Base-by-base conservation (phyloP, 2,888 invertebrate genomes). In the Eristalinus aeneus region DNA sequence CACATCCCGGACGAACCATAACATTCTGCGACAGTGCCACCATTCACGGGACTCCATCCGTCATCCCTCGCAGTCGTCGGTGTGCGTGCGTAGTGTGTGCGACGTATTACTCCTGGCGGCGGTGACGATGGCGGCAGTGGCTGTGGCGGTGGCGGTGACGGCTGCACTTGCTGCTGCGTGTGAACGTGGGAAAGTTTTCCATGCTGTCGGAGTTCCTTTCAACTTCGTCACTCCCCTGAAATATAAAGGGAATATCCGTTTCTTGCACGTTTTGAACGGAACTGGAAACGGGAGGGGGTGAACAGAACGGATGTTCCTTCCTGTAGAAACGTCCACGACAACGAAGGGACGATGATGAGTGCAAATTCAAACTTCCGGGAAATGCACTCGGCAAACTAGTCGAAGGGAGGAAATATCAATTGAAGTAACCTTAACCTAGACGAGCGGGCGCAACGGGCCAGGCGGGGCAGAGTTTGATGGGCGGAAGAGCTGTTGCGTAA, bases 121-220 rank as follows among this genome's bases (percentile, higher is more conserved):
- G 5, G 27, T 27, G 27, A 5, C 27, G 27, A 53, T 76, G 60
- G 46, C 23, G 73, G 71, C n/a, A n/a, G 27, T 27, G 5, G 27
- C 27, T 2, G 27, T 27, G 27, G 27, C 27, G 27, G 61, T 76
- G 60, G 46, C 23, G 73, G 71, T 60, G 69, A 75, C 71, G 80
- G 79, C 75, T 68, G 74, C 83, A 74, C 71, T 69, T 85, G 84
- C 72, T 71, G 60, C 65, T 54, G 65, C 75, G 72, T 80, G 84
- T 80, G 84, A 85, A 76, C 84, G 84, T 85, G 84, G 84, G 84
- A 85, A 85, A 80, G 63, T 80, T 75, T 67, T 34, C 56, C 22
- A 54, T 64, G 16, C 72, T 67, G 56, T 68, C 8, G 53, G 16
- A 9, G 20, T 31, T 32, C 31, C 31, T 39, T 63, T 67, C 31